Base-by-base conservation (phyloP, 2,113 vertebrate genomes). In the Oophaga pumilio region DNA sequence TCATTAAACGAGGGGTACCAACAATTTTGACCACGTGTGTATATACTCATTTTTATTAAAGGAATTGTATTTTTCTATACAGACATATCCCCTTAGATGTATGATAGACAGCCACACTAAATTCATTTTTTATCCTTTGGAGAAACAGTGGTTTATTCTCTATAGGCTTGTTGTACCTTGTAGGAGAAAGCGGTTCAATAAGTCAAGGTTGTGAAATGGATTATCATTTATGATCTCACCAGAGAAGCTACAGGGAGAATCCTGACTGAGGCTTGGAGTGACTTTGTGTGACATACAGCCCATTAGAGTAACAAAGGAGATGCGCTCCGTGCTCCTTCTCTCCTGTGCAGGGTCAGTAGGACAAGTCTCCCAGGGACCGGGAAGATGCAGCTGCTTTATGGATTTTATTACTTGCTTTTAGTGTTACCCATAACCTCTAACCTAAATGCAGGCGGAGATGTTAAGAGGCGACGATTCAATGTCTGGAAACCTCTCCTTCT, bases 161-260 rank as follows among this genome's bases (percentile, higher is more conserved):
- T 26, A 15, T 68, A 26, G 49, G 53, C 22, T 18, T 43, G 5
- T 62, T 60, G 22, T 33, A 82, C 8, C 9, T 49, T 43, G 20
- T 64, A 56, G 59, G 59, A 64, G 33, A 64, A 22, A 82, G 12
- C 62, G 18, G 57, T 33, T 62, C 26, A 60, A 43, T 43, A 59
- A 60, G 57, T 81, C 50, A 64, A 82, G 60, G 20, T 68, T 66
- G 49, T 26, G 22, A 68, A 26, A 53, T 26, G 15, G 66, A 68
- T 83, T n/a, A 83, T 82, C 20, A 60, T 50, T 66, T 68, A 82
- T 66, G 60, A 82, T 82, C 43, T 82, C 80, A 82, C 80, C 80
- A 66, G 43, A 82, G 43, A 66, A 15, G 60, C 62, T 50, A 43
- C 60, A 24, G 60, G 43, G 60, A 68, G 24, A 82, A 64, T 64